phyloP scores from a whole-genome alignment of 1,140 invertebrate species.

The Formica exsecta region DNA sequence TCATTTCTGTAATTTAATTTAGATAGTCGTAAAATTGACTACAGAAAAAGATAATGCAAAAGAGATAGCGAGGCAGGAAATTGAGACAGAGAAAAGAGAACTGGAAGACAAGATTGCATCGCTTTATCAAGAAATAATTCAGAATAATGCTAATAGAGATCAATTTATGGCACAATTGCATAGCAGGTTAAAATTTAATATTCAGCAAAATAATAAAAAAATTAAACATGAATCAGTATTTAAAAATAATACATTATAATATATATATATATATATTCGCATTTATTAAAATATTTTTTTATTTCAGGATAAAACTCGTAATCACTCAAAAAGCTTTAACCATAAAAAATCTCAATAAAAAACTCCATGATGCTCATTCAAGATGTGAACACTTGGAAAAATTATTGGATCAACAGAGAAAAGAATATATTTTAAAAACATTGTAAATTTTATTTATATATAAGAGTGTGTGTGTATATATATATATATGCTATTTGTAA shows the following conservation, averaged over 20 bases:
- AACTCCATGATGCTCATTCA: constrained; percentile 89
- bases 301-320: constrained; percentile 91
- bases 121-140: constrained; percentile 79
- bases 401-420: constrained; percentile 91
- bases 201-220: background rate
- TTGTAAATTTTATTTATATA: constrained; percentile 69
- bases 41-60: constrained; percentile 86
- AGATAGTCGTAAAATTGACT: constrained; percentile 85
- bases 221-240: background rate
- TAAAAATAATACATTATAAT: background rate
- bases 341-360: constrained; percentile 90
- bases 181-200: constrained; percentile 78
- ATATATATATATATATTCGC: background rate
- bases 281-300: constrained; percentile 74
- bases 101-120: constrained; percentile 81
- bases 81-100: constrained; percentile 84
- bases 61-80: constrained; percentile 85
- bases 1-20: constrained; percentile 5
- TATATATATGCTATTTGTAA: background rate
- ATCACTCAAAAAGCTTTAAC: constrained; percentile 92
- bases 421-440: constrained; percentile 88
- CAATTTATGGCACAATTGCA: constrained; percentile 81
- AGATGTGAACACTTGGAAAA: constrained; percentile 92
- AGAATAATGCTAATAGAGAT: constrained; percentile 80
- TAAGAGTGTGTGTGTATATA: background rate